Evolutionary conservation across 2,797 vertebrate species (phyloP).

Genomic region (Helarctos malayanus): DNA sequence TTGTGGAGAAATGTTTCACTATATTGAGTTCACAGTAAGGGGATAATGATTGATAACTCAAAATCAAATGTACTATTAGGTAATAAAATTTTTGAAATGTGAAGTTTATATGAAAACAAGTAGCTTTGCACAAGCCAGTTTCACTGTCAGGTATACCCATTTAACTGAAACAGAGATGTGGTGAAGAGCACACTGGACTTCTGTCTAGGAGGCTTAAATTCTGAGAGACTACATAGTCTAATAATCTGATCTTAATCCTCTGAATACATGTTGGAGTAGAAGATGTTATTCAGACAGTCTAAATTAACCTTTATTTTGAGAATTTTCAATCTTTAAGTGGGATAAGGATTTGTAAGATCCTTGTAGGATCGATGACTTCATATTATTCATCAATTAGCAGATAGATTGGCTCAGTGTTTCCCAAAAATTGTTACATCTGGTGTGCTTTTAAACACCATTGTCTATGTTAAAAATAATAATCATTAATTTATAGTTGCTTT

Average conservation of each 20-base stretch:
- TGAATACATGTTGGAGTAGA: neutral
- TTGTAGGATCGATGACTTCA: neutral
- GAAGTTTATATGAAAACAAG: neutral
- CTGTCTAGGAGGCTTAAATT: neutral
- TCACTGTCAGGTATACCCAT: neutral
- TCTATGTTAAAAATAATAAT: neutral
- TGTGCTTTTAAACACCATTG: neutral
- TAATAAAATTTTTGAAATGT: slow-evolving; percentile 18
- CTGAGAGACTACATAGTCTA: neutral
- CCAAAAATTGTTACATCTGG: neutral
- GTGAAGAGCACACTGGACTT: neutral
- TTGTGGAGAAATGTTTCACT: neutral
- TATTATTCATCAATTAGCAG: neutral
- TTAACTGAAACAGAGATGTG: neutral
- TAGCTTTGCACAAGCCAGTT: neutral
- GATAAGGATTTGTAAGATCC: neutral
- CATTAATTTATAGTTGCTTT: neutral
- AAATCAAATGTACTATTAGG: slow-evolving; percentile 26
- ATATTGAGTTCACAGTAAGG: neutral
- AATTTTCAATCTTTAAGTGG: neutral
- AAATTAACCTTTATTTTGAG: neutral
- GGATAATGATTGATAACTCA: slow-evolving; percentile 18
- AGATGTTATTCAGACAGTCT: neutral
- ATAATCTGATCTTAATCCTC: neutral
- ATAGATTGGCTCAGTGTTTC: neutral